Evolutionary conservation across 1,140 invertebrate genomes (phyloP), one percentile per base, ranked within the genome.

Genomic region (Manduca sexta): DNA sequence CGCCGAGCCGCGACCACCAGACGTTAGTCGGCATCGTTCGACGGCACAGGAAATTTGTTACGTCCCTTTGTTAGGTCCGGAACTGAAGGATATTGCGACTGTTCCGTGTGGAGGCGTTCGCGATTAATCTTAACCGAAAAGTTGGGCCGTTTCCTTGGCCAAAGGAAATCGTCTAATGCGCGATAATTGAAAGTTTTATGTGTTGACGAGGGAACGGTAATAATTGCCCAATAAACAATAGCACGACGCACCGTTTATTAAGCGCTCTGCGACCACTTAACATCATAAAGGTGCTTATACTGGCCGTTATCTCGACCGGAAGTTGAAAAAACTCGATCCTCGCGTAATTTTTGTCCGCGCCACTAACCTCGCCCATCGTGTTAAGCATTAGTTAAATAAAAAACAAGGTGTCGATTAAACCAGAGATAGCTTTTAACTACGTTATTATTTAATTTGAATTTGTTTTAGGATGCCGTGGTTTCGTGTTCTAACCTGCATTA

Each of bases 241-340:
- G 62, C 64, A 64, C 41, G 52, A 48, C 42, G 60, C 57, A 50
- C 54, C 52, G 44, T 67, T 69, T 59, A 64, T 50, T 54, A 64
- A 66, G 55, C 64, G 66, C 66, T 64, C 56, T 72, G 52, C 60
- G 67, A 60, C 57, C 63, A 69, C 53, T 77, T 72, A 75, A 76
- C 60, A 64, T 64, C 52, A 56, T 65, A 69, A 78, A 78, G 73
- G 71, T 78, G 69, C 67, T 71, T 66, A 66, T 68, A 61, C 57
- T 49, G 66, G 70, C 69, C 61, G 67, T 81, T 80, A 78, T 78
- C 74, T 74, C 41, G 62, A 40, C 67, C 77, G 77, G 77, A 81
- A 78, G 74, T 78, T 31, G 50, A 74, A 76, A 74, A 77, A 71
- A 61, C 55, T 51, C 69, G 71, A 74, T 74, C 64, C 66, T 63